Evolutionary conservation across 1,140 invertebrate species (phyloP).

Genomic region (Drosophila bifasciata): DNA sequence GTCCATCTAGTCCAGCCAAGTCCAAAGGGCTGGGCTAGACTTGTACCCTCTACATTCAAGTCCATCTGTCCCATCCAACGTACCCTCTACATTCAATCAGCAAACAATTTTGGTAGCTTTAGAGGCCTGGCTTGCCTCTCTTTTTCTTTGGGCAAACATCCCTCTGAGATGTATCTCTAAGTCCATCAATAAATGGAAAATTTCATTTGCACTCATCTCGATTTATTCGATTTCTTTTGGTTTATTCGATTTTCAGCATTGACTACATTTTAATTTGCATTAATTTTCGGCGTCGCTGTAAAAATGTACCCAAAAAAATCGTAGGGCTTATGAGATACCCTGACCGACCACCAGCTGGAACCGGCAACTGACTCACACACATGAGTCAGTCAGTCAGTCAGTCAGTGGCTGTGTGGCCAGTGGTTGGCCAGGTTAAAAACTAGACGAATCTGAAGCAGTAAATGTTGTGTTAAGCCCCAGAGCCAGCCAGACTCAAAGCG

Average conservation of each 20-base stretch:
- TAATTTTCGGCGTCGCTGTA: neutral
- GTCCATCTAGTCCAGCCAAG: too few relatives aligned
- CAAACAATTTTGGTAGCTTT: too few relatives aligned
- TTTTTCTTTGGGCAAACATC: too few relatives aligned
- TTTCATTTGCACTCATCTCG: slow-evolving; percentile 5
- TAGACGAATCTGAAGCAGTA: slow-evolving; percentile 66
- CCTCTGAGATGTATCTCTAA: neutral
- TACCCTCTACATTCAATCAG: too few relatives aligned
- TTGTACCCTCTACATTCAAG: too few relatives aligned
- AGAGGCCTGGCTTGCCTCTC: too few relatives aligned
- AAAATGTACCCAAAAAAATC: slow-evolving; percentile 33
- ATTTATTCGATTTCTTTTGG: too few relatives aligned
- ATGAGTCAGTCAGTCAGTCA: slow-evolving; percentile 25
- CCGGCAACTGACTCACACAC: slow-evolving; percentile 36
- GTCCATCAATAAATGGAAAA: slow-evolving; percentile 42
- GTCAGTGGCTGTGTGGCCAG: slow-evolving; percentile 1
- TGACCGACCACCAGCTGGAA: slow-evolving; percentile 6
- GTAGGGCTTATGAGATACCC: neutral
- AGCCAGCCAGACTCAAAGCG: slow-evolving; percentile 46
- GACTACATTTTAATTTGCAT: neutral
- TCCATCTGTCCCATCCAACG: too few relatives aligned
- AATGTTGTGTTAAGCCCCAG: slow-evolving; percentile 33
- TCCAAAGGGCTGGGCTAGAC: too few relatives aligned
- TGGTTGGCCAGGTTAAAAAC: slow-evolving; percentile 55
- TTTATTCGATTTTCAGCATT: too few relatives aligned